phyloP scores from a whole-genome alignment of 1,140 invertebrate species.

The Venustaconcha ellipsiformis region DNA sequence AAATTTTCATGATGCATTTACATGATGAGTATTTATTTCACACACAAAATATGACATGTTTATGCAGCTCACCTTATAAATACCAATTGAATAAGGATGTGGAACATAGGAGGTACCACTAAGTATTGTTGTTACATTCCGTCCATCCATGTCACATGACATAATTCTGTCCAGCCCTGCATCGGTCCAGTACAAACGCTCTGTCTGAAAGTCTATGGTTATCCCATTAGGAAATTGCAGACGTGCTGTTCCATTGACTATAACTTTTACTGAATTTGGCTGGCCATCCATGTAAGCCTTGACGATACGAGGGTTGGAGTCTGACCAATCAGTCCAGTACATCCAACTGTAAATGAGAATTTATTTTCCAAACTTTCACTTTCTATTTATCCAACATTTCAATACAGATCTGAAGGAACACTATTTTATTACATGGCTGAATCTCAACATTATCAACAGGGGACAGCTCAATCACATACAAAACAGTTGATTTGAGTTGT shows the following conservation, averaged over 20 bases:
- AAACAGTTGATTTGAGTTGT: too few species aligned
- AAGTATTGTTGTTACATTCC: conserved; percentile 23
- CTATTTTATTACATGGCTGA: not conserved
- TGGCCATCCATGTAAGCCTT: conserved; percentile 90
- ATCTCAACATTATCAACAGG: not conserved
- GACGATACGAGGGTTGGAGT: conserved; percentile 88
- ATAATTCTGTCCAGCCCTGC: conserved; percentile 35
- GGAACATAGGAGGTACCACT: conserved; percentile 27
- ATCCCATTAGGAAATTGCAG: conserved; percentile 55
- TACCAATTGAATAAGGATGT: conserved; percentile 87
- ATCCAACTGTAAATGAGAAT: conserved; percentile 46
- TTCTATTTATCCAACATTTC: too few species aligned
- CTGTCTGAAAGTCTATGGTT: conserved; percentile 50
- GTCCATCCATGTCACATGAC: conserved; percentile 41
- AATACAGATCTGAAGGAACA: not conserved
- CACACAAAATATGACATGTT: too few species aligned
- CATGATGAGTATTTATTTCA: too few species aligned
- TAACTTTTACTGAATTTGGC: conserved; percentile 6
- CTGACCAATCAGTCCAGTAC: conserved; percentile 95
- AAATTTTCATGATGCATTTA: too few species aligned
- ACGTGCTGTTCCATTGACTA: conserved; percentile 36
- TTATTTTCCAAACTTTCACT: too few species aligned
- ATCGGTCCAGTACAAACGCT: conserved; percentile 54
- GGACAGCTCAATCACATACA: too few species aligned
- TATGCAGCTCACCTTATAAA: conserved; percentile 75